These are phyloP conservation scores for Apeira syringaria DNA, from an alignment of 2,888 invertebrate genomes.

Conservation along the genomic window DNA sequence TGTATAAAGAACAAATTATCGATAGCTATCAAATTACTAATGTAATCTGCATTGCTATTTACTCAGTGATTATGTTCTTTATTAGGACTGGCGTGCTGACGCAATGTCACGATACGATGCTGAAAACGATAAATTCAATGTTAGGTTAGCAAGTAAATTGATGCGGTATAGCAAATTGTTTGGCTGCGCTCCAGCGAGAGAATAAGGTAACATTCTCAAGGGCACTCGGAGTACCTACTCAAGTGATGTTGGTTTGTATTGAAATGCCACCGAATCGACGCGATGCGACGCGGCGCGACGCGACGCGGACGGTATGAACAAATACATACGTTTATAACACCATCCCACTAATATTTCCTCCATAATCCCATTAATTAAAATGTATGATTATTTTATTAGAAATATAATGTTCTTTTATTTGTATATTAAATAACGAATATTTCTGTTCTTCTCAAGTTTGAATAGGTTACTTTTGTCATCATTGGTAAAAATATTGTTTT, in stretches of 20 bases:
- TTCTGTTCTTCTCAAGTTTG: no score
- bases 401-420: no score
- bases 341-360: no score
- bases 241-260: conserved; percentile 32
- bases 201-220: conserved; percentile 63
- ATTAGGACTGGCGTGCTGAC: conserved; percentile 1
- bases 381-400: no score
- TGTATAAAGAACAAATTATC: not conserved
- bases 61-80: conserved; percentile 1
- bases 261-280: no score
- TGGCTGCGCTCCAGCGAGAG: conserved; percentile 60
- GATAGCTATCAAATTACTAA: conserved; percentile 2
- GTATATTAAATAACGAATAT: no score
- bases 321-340: no score
- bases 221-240: conserved; percentile 53
- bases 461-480: no score
- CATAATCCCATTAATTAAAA: no score
- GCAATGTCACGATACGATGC: conserved; percentile 12
- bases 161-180: conserved; percentile 55
- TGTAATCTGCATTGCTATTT: conserved; percentile 3
- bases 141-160: conserved; percentile 50
- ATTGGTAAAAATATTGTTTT: no score
- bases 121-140: conserved; percentile 39
- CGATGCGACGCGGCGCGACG: no score
- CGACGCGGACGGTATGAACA: no score